Evolutionary conservation across 2,113 vertebrate species (phyloP), one percentile per base, ranked within the genome.

Genomic region (Oreochromis niloticus): DNA sequence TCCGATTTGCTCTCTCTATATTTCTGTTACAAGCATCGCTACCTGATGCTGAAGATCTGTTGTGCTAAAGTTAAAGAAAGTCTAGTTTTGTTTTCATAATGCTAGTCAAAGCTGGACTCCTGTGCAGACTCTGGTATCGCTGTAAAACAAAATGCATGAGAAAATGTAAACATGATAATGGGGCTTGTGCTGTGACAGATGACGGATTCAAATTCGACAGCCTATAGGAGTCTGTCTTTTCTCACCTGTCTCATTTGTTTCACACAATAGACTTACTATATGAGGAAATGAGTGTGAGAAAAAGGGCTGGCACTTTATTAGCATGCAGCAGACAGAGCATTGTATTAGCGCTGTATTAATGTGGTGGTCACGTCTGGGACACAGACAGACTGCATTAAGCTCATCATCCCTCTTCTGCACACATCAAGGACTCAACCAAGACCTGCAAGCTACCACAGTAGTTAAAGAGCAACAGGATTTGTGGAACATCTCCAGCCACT

Each of bases 261-360:
- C 68, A 85, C 88, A 82, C 83, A 90, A 84, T 73, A 85, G 43
- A 57, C 78, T 78, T 13, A 78, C 27, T 54, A 43, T 27, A 91
- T 59, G 9, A 83, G 80, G 43, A 52, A 56, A 75, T 34, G 83
- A 71, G 85, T 14, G 24, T 71, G 75, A 81, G 83, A 87, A 83
- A 30, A 84, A 89, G 83, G 86, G 19, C 66, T 43, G 81, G 46
- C 56, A 24, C 66, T 85, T 52, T 83, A 94, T 96, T 94, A 96
- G 93, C 89, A 96, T 95, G 91, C 95, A 92, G 92, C 91, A 89
- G 89, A 89, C 84, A 83, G 36, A 80, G 83, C 24, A 10, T 88
- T 87, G 93, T 87, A 95, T 94, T 96, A 94, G 94, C 86, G 56
- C 85, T 91, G 88, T 93, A 95, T 95, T 96, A 95, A 95, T 95